phyloP scores from a whole-genome alignment of 2,888 invertebrate genomes.

The Mythimna vitellina region DNA sequence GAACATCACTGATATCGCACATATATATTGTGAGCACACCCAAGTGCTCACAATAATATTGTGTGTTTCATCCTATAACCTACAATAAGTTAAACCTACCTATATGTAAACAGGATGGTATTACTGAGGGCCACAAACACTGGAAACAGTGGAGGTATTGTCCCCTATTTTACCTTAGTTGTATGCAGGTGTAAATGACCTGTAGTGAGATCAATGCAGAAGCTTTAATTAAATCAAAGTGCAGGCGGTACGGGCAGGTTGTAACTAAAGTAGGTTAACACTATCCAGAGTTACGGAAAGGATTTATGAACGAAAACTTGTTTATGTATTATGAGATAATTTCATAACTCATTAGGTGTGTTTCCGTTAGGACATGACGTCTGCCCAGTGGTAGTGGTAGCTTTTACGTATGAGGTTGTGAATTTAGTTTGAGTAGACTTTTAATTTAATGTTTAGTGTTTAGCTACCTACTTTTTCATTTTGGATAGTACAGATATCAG shows the following conservation, averaged over 20 bases:
- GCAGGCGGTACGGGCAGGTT: slow-evolving; percentile 11
- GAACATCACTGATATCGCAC: too few species aligned
- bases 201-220: slow-evolving; percentile 17
- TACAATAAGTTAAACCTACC: background rate
- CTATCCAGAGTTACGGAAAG: background rate
- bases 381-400: too few species aligned
- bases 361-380: too few species aligned
- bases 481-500: too few species aligned
- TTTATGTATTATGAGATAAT: slow-evolving; percentile 1
- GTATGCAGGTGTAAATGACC: slow-evolving; percentile 4
- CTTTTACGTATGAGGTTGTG: too few species aligned
- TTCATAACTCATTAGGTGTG: too few species aligned
- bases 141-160: background rate
- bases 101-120: background rate
- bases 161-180: slow-evolving; percentile 5
- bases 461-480: too few species aligned
- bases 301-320: slow-evolving; percentile 25
- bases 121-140: background rate
- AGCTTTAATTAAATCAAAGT: slow-evolving; percentile 34
- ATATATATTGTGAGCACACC: too few species aligned
- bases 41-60: background rate
- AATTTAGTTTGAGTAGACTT: too few species aligned
- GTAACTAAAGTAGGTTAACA: slow-evolving; percentile 20
- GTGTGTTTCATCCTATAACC: background rate
- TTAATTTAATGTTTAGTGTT: too few species aligned